These are phyloP conservation scores for Anguilla anguilla DNA, from an alignment of 2,797 vertebrate species.

Conservation along the genomic window DNA sequence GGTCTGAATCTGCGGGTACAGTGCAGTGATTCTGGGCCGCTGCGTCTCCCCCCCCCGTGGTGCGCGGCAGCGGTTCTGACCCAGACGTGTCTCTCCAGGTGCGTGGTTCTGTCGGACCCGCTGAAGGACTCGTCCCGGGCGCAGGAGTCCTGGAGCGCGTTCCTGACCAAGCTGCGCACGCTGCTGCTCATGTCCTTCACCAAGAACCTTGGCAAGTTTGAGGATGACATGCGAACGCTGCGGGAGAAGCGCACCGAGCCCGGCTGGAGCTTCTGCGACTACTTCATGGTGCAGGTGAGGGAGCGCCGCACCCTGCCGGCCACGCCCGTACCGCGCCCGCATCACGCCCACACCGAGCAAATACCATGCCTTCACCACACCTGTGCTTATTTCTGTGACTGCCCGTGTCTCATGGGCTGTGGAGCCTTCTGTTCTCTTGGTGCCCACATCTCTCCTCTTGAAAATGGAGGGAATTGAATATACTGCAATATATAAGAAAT, in stretches of 20 bases:
- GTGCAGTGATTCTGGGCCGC: not conserved
- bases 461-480: no score
- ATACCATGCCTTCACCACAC: no score
- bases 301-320: not conserved
- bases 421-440: no score
- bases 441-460: not conserved
- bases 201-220: slow-evolving; percentile 95
- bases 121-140: slow-evolving; percentile 95
- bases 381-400: no score
- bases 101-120: slow-evolving; percentile 93
- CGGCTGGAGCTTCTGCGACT: slow-evolving; percentile 98
- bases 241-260: slow-evolving; percentile 96
- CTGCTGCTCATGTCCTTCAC: slow-evolving; percentile 98
- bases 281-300: slow-evolving; percentile 98
- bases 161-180: slow-evolving; percentile 94
- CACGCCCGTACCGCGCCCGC: no score
- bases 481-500: not conserved
- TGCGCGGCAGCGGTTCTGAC: not conserved
- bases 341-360: not conserved
- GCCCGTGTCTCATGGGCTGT: no score
- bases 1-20: not conserved
- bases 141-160: slow-evolving; percentile 96
- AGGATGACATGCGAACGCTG: slow-evolving; percentile 96
- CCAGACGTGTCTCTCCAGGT: slow-evolving; percentile 68
- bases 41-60: not conserved